Conservation (phyloP, 2,113 vertebrate genomes). For the Cyprinodon brontotheroides region DNA sequence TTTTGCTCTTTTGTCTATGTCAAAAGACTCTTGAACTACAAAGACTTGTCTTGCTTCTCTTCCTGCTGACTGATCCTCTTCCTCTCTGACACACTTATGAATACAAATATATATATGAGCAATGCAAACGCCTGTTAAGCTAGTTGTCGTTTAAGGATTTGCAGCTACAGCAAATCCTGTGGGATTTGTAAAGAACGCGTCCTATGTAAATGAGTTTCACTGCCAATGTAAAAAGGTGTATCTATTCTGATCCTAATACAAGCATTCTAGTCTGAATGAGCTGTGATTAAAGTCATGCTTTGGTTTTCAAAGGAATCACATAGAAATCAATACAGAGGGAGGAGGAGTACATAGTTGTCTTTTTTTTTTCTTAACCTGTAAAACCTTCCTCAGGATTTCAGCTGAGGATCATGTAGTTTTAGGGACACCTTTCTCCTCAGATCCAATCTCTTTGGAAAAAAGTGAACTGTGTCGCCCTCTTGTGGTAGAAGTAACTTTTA, state of each 20-base stretch:
- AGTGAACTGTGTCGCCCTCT: constrained; percentile 62
- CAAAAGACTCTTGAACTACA: constrained; percentile 26
- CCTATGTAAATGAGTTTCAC: background rate
- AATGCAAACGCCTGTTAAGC: background rate
- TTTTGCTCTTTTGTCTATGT: constrained; percentile 38
- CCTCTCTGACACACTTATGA: constrained; percentile 19
- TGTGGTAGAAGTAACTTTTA: constrained; percentile 31
- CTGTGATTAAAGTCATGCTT: constrained; percentile 3
- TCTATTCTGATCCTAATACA: constrained; percentile 9
- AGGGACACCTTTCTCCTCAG: background rate
- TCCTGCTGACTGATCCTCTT: constrained; percentile 34
- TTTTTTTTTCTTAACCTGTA: background rate
- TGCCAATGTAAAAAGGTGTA: background rate
- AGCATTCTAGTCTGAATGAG: background rate
- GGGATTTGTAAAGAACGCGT: background rate
- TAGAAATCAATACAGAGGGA: background rate
- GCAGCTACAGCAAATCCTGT: background rate
- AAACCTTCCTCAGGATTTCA: background rate
- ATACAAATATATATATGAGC: constrained; percentile 16
- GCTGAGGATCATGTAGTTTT: background rate
- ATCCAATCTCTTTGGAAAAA: background rate
- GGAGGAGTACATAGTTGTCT: background rate
- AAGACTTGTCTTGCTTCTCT: constrained; percentile 41
- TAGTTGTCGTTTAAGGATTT: background rate
- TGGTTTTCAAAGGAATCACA: background rate